Percentiles rank a stretch among this genome's conserved stretches.
These are phyloP conservation scores for Pristionchus entomophagus DNA, from an alignment of 2,888 invertebrate species.

Conservation along the genomic window DNA sequence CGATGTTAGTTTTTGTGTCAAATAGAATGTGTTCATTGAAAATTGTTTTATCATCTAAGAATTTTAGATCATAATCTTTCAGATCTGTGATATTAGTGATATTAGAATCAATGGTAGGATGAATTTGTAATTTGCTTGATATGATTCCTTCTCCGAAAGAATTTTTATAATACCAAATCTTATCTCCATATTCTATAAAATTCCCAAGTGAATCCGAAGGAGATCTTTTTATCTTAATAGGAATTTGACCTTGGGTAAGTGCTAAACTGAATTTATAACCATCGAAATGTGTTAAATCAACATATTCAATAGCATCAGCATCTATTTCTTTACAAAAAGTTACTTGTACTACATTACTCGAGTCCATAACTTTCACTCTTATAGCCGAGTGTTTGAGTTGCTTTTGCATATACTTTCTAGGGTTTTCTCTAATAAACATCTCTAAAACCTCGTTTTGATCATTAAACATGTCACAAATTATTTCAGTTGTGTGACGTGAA, in stretches of 20 bases:
- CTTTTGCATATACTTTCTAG: conserved; percentile 52
- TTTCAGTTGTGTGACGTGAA: conserved; percentile 53
- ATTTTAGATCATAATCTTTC: conserved; percentile 47
- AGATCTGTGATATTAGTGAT: conserved; percentile 51
- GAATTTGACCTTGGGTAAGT: conserved; percentile 59
- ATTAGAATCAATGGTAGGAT: conserved; percentile 48
- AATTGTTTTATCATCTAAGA: conserved; percentile 54
- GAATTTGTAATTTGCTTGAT: conserved; percentile 49
- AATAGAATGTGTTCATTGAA: conserved; percentile 53
- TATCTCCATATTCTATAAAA: conserved; percentile 52
- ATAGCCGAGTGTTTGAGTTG: conserved; percentile 52
- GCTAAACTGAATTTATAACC: conserved; percentile 53
- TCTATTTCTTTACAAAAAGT: conserved; percentile 50
- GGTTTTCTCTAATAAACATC: conserved; percentile 49
- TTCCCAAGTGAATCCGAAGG: too few species aligned
- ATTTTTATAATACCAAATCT: conserved; percentile 54
- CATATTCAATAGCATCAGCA: conserved; percentile 51
- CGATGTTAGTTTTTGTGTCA: conserved; percentile 51
- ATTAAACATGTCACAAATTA: conserved; percentile 51
- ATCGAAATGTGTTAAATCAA: conserved; percentile 58
- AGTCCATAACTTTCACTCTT: conserved; percentile 44
- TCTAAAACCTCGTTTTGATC: conserved; percentile 50
- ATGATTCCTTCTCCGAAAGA: conserved; percentile 46
- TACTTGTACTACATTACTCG: not conserved
- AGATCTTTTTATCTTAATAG: conserved; percentile 53